phyloP scores from a whole-genome alignment of 1,140 invertebrate genomes.

The Platorchestia sp. region DNA sequence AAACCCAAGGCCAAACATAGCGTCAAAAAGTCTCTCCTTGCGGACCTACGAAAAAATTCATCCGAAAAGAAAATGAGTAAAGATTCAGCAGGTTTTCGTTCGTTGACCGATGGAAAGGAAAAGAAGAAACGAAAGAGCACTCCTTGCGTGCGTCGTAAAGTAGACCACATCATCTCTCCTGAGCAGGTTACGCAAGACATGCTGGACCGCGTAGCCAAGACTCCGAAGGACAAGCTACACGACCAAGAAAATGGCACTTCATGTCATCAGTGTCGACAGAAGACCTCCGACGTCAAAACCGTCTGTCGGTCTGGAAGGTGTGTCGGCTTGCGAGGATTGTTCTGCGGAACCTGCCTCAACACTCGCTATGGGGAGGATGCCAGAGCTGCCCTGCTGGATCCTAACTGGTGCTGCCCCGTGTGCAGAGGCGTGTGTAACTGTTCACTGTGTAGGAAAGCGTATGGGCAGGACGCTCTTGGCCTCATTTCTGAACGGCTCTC shows the following conservation, averaged over 20 bases:
- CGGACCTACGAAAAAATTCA: constrained; percentile 42
- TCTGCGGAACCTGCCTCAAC: constrained; percentile 65
- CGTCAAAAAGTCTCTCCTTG: constrained; percentile 33
- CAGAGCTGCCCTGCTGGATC: constrained; percentile 62
- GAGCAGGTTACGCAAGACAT: constrained; percentile 66
- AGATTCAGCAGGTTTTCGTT: background rate
- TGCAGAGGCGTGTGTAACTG: constrained; percentile 67
- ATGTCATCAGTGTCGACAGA: constrained; percentile 73
- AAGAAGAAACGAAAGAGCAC: constrained; percentile 66
- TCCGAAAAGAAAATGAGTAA: background rate
- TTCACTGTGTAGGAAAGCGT: constrained; percentile 65
- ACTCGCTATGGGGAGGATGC: constrained; percentile 66
- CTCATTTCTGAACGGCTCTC: constrained; percentile 58
- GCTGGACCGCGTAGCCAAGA: constrained; percentile 65
- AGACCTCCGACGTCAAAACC: constrained; percentile 72
- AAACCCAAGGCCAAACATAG: constrained; percentile 57
- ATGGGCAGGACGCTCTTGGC: constrained; percentile 50
- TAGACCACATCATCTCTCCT: constrained; percentile 63
- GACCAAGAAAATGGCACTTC: constrained; percentile 70
- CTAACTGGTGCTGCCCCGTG: constrained; percentile 65
- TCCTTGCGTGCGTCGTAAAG: constrained; percentile 63
- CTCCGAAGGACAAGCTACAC: constrained; percentile 66
- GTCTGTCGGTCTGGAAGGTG: constrained; percentile 71
- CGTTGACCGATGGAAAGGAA: too few species aligned
- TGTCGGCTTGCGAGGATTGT: constrained; percentile 71